A percentile compares a stretch with the other conserved stretches of the same genome.
Evolutionary conservation across 2,113 vertebrate genomes (phyloP).

Genomic region (Kryptolebias marmoratus): DNA sequence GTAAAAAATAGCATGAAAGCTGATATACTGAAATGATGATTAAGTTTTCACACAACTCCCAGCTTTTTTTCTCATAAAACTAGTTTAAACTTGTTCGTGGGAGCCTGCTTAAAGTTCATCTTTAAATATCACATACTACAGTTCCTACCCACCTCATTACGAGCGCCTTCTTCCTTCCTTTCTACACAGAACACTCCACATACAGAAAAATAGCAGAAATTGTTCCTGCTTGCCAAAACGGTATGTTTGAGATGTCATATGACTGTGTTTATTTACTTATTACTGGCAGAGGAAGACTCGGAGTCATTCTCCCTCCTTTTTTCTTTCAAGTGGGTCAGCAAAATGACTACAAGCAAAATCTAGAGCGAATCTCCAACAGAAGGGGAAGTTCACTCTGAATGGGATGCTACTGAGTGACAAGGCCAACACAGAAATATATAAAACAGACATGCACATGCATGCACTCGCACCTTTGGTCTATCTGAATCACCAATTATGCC

Average conservation of each 20-base stretch:
- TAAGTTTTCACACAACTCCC: constrained; percentile 1
- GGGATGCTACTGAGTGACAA: too few relatives aligned
- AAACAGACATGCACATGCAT: too few relatives aligned
- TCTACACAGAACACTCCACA: background rate
- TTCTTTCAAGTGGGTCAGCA: background rate
- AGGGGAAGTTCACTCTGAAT: too few relatives aligned
- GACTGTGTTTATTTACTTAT: background rate
- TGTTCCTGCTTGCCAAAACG: background rate
- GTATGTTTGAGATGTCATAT: background rate
- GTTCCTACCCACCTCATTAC: background rate
- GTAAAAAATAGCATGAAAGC: background rate
- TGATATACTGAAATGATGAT: constrained; percentile 10
- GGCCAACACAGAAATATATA: too few relatives aligned
- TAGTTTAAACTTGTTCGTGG: constrained; percentile 28
- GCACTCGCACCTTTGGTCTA: too few relatives aligned
- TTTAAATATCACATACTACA: constrained; percentile 24
- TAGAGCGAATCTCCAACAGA: too few relatives aligned
- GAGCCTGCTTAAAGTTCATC: constrained; percentile 5
- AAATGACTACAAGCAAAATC: background rate
- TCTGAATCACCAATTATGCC: too few relatives aligned
- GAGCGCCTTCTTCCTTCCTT: constrained; percentile 7
- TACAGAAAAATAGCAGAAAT: background rate
- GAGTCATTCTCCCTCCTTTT: background rate
- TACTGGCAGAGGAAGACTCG: background rate
- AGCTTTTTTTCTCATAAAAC: constrained; percentile 9